These are phyloP conservation scores for Oreochromis niloticus DNA, from an alignment of 2,113 vertebrate genomes.

Conservation along the genomic window DNA sequence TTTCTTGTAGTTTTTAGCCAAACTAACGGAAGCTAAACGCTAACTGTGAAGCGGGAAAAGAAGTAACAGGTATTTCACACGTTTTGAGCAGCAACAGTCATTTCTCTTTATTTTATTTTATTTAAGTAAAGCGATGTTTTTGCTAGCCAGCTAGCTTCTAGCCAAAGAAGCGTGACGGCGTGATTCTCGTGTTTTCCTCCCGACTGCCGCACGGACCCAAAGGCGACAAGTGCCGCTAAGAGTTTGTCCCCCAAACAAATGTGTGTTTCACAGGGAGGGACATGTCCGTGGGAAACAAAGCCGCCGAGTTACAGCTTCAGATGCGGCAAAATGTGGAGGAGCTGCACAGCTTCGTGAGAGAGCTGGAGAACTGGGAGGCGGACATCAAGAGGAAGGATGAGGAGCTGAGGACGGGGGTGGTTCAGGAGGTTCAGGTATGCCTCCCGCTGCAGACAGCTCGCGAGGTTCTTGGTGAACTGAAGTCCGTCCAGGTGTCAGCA, in stretches of 20 bases:
- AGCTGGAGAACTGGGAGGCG: constrained; percentile 88
- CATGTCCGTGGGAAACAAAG: constrained; percentile 84
- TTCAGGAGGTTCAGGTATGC: constrained; percentile 65
- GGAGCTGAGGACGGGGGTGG: constrained; percentile 74
- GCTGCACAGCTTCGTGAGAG: constrained; percentile 87
- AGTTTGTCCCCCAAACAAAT: not conserved
- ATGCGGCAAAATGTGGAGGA: constrained; percentile 92
- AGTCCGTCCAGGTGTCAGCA: not conserved
- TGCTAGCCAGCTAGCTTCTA: constrained; percentile 13
- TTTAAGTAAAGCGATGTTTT: not conserved
- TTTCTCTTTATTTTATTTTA: not conserved
- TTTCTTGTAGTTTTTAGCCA: not conserved
- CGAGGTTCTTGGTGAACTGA: not conserved
- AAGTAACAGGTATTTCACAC: not conserved
- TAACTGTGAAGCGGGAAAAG: not conserved
- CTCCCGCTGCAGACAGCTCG: not conserved
- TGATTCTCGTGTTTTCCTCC: not conserved
- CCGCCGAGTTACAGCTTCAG: constrained; percentile 86
- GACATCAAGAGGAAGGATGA: constrained; percentile 90
- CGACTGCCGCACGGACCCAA: not conserved
- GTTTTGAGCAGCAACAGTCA: not conserved
- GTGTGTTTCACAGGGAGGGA: constrained; percentile 12
- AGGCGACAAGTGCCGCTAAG: not conserved
- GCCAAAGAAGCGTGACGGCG: not conserved
- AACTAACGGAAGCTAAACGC: not conserved